phyloP scores from a whole-genome alignment of 2,797 vertebrate genomes.

The Halcyon chelicuti region DNA sequence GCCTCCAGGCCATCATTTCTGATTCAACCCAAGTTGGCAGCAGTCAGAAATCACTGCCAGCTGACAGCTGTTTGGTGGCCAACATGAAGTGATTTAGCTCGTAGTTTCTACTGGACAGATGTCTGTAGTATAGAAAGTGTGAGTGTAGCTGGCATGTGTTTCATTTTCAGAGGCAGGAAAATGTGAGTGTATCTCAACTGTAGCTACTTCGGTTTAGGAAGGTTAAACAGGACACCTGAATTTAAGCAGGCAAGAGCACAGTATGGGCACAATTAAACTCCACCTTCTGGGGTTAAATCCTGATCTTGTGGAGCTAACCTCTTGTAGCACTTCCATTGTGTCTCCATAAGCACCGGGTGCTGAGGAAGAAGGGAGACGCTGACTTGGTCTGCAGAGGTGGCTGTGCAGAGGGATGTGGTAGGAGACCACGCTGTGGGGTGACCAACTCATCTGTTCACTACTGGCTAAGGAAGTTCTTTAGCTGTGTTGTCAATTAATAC shows the following conservation, averaged over 20 bases:
- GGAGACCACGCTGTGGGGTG: neutral
- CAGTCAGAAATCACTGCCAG: neutral
- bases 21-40: neutral
- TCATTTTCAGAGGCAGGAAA: neutral
- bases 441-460: neutral
- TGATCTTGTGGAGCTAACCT: neutral
- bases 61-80: slow-evolving; percentile 7
- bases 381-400: neutral
- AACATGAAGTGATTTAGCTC: neutral
- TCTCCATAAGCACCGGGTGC: fast-evolving
- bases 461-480: neutral
- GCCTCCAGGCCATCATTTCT: slow-evolving; percentile 35
- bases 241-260: neutral
- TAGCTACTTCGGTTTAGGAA: neutral
- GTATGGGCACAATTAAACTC: neutral
- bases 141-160: neutral
- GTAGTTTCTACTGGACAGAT: slow-evolving; percentile 3
- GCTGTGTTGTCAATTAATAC: neutral
- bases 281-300: neutral
- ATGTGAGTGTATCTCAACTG: neutral
- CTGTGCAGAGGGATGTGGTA: neutral
- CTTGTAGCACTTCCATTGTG: neutral
- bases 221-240: neutral
- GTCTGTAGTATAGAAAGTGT: neutral
- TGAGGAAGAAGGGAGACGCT: neutral